phyloP scores from a whole-genome alignment of 2,797 vertebrate species.

The Molossus molossus region DNA sequence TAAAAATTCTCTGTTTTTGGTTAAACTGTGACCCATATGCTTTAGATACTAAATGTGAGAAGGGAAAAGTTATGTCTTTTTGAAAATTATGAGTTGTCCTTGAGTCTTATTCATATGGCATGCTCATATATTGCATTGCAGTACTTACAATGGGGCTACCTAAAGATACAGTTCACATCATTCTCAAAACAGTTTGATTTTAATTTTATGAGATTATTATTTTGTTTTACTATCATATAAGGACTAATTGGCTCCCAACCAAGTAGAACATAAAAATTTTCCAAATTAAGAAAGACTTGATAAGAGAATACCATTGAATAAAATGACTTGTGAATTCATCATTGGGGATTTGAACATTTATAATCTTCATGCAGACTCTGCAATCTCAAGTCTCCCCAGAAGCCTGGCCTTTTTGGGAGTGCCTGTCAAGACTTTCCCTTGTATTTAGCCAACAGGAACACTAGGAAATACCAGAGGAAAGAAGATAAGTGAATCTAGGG shows the following conservation, averaged over 20 bases:
- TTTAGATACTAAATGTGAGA: slow-evolving; percentile 69
- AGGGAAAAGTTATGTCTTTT: slow-evolving; percentile 13
- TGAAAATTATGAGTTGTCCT: slow-evolving; percentile 31
- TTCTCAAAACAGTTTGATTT: neutral
- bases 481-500: neutral
- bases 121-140: neutral
- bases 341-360: neutral
- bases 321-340: neutral
- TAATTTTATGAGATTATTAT: neutral
- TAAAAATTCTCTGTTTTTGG: slow-evolving; percentile 70
- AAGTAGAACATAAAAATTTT: neutral
- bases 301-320: neutral
- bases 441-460: neutral
- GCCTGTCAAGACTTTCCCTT: neutral
- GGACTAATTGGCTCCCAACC: neutral
- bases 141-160: neutral
- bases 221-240: neutral
- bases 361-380: neutral
- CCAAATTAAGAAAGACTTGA: slow-evolving; percentile 3
- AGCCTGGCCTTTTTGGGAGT: neutral
- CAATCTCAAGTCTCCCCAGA: neutral
- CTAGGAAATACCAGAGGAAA: neutral
- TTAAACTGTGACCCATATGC: slow-evolving; percentile 61
- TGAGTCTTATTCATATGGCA: neutral
- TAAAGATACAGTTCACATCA: slow-evolving; percentile 4